These are phyloP conservation scores for Drosophila pandora DNA, from an alignment of 1,140 invertebrate species.

Conservation along the genomic window DNA sequence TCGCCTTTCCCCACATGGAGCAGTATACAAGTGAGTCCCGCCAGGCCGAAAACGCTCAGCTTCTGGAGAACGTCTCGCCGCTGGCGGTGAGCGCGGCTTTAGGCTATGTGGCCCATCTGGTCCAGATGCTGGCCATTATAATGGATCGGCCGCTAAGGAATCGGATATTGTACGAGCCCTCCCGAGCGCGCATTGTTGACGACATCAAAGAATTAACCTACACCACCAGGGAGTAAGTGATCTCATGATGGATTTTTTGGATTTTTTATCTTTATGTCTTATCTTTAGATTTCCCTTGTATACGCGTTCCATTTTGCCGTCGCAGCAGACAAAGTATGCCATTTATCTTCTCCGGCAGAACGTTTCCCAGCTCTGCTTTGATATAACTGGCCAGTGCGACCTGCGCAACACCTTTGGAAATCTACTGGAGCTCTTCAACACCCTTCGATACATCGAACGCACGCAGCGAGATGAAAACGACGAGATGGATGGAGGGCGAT, in stretches of 20 bases:
- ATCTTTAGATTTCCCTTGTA: constrained; percentile 90
- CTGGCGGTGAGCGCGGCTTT: constrained; percentile 89
- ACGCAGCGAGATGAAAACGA: constrained; percentile 49
- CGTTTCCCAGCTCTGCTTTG: constrained; percentile 92
- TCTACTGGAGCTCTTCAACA: constrained; percentile 85
- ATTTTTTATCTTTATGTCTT: not conserved
- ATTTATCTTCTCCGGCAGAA: constrained; percentile 95
- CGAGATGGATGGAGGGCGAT: constrained; percentile 26
- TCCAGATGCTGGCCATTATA: constrained; percentile 91
- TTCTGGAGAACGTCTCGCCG: constrained; percentile 85
- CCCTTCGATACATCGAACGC: constrained; percentile 64
- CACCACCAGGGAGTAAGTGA: constrained; percentile 89
- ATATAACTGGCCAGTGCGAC: constrained; percentile 89
- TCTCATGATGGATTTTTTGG: too few relatives aligned
- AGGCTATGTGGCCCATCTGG: constrained; percentile 92
- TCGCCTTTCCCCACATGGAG: constrained; percentile 91
- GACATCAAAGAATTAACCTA: constrained; percentile 90
- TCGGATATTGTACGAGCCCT: constrained; percentile 90
- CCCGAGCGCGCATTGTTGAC: constrained; percentile 90
- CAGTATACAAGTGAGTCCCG: constrained; percentile 63
- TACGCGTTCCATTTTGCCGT: constrained; percentile 87
- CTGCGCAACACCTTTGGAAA: constrained; percentile 90
- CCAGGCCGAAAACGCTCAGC: constrained; percentile 54
- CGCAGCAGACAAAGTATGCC: constrained; percentile 91
- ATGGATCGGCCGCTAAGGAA: constrained; percentile 91